phyloP scores from a whole-genome alignment of 2,113 vertebrate genomes.

The Vidua macroura region DNA sequence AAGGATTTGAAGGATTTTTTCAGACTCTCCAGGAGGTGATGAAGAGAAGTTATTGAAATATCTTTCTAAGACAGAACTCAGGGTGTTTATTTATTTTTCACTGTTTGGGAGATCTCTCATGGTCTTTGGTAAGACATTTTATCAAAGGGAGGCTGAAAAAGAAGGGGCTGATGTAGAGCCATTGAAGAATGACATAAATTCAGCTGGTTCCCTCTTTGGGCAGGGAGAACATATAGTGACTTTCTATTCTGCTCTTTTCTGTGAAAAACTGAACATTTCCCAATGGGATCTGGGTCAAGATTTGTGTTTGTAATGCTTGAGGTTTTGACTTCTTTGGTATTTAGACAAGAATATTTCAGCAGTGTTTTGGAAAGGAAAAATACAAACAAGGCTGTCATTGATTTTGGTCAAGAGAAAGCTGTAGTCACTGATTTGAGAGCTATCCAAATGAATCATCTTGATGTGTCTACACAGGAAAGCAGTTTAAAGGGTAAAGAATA shows the following conservation, averaged over 20 bases:
- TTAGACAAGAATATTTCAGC: background rate
- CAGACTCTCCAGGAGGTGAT: background rate
- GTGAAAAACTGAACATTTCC: background rate
- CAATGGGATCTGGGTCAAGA: background rate
- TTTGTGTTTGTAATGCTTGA: background rate
- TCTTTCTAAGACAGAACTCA: background rate
- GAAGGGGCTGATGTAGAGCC: background rate
- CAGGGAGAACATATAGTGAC: background rate
- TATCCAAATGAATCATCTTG: background rate
- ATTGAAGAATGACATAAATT: background rate
- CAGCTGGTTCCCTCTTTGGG: background rate
- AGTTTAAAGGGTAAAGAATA: background rate
- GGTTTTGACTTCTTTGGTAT: background rate
- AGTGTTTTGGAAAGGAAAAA: background rate
- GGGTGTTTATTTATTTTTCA: background rate
- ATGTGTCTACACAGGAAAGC: background rate
- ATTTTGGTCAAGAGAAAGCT: background rate
- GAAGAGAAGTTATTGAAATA: constrained; percentile 5
- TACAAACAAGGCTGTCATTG: background rate
- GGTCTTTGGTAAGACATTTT: background rate
- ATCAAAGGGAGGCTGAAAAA: background rate
- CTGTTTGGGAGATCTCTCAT: background rate
- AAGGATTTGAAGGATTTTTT: background rate
- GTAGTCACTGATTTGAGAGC: background rate
- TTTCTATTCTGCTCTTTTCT: background rate